Evolutionary conservation across 2,797 vertebrate genomes (phyloP).

Genomic region (Neoniphon sammara): DNA sequence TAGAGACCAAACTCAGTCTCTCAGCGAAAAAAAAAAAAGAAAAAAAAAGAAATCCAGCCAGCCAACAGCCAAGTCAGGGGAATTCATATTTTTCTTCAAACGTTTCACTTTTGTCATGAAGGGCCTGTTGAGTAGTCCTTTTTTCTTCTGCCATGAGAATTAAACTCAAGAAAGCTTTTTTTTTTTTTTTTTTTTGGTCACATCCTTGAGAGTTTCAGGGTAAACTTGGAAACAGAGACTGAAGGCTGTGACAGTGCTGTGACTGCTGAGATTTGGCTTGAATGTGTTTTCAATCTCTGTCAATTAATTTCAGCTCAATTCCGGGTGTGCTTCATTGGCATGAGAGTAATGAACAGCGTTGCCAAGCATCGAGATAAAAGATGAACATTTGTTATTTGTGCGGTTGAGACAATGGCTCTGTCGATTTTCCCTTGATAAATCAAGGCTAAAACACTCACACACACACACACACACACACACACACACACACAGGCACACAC

Average conservation of each 20-base stretch:
- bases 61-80: neutral
- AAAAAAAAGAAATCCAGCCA: neutral
- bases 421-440: too few species aligned
- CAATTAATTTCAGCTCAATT: too few species aligned
- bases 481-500: slow-evolving; percentile 50
- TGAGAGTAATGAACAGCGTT: too few species aligned
- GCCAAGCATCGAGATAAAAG: too few species aligned
- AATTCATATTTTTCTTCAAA: slow-evolving; percentile 2
- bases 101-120: neutral
- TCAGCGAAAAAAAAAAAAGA: too few species aligned
- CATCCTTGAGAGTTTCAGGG: neutral
- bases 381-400: too few species aligned
- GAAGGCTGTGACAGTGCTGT: neutral
- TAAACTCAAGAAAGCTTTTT: neutral
- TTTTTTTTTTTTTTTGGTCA: neutral
- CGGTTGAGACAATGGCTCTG: too few species aligned
- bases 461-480: neutral
- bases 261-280: neutral
- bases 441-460: neutral
- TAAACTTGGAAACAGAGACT: neutral
- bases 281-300: too few species aligned
- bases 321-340: too few species aligned
- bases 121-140: neutral
- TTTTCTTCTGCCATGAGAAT: neutral
- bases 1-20: neutral